phyloP scores from a whole-genome alignment of 2,113 vertebrate species.

The Eolophus roseicapilla region DNA sequence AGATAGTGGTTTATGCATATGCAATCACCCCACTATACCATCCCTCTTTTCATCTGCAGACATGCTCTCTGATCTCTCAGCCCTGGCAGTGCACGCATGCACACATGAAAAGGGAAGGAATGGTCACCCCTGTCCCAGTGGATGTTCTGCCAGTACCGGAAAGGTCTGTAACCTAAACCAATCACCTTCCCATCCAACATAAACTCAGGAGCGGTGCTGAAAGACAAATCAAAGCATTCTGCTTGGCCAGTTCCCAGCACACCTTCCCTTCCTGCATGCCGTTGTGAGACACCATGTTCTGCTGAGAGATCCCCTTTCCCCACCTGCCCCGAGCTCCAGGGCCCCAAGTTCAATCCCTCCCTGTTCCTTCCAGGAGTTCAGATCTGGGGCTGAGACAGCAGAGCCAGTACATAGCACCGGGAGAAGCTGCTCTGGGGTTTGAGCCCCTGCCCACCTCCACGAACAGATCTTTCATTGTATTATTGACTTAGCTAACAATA shows the following conservation, averaged over 20 bases:
- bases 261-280: background rate
- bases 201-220: background rate
- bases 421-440: background rate
- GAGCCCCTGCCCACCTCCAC: background rate
- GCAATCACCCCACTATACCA: background rate
- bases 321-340: fast-evolving
- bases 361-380: background rate
- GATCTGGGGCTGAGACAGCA: background rate
- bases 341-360: background rate
- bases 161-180: slow-evolving; percentile 23
- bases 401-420: background rate
- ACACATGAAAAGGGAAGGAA: background rate
- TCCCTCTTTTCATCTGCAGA: background rate
- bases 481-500: background rate
- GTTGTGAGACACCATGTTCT: background rate
- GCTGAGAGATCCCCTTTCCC: background rate
- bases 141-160: background rate
- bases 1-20: background rate
- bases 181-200: background rate
- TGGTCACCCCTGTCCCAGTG: background rate
- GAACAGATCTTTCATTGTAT: background rate
- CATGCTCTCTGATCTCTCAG: background rate
- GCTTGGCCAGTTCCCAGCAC: background rate
- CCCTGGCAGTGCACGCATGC: background rate
- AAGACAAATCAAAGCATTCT: slow-evolving; percentile 8